Evolutionary conservation across 2,113 vertebrate genomes (phyloP).

Genomic region (Phalacrocorax aristotelis): DNA sequence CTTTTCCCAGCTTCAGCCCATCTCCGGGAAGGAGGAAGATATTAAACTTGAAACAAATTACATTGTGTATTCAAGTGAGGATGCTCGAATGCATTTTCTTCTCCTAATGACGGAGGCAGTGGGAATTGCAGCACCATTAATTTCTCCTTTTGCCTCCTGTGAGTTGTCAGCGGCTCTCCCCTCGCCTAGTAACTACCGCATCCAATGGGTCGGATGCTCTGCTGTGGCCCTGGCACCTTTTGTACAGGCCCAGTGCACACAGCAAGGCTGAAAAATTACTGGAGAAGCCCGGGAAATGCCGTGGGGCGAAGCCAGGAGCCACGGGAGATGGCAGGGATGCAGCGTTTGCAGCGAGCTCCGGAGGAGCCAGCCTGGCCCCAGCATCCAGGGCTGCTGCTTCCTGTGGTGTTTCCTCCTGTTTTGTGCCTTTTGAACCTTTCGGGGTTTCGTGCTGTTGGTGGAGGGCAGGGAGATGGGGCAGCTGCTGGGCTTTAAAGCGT

Average conservation of each 20-base stretch:
- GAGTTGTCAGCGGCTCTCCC: neutral
- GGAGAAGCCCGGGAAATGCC: neutral
- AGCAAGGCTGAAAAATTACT: neutral
- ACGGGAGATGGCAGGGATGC: neutral
- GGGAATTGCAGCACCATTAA: slow-evolving; percentile 40
- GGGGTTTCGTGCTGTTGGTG: neutral
- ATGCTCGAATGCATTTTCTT: neutral
- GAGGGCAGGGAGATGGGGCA: neutral
- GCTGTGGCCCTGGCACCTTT: neutral
- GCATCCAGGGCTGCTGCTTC: neutral
- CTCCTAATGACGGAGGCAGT: neutral
- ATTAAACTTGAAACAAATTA: neutral
- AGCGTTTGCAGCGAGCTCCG: neutral
- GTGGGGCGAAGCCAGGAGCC: neutral
- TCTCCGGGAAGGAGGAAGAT: neutral
- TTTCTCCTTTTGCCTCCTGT: neutral
- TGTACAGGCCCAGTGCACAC: neutral
- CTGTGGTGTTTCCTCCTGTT: rapidly evolving
- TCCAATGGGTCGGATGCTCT: neutral
- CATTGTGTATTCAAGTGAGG: neutral
- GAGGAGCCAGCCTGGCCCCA: neutral
- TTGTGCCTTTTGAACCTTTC: neutral
- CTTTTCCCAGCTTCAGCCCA: neutral
- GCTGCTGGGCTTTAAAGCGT: neutral
- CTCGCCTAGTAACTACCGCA: neutral